A percentile compares a stretch with the other conserved stretches of the same genome.
These are phyloP conservation scores for Picus viridis DNA, from an alignment of 2,797 vertebrate genomes.

Conservation along the genomic window DNA sequence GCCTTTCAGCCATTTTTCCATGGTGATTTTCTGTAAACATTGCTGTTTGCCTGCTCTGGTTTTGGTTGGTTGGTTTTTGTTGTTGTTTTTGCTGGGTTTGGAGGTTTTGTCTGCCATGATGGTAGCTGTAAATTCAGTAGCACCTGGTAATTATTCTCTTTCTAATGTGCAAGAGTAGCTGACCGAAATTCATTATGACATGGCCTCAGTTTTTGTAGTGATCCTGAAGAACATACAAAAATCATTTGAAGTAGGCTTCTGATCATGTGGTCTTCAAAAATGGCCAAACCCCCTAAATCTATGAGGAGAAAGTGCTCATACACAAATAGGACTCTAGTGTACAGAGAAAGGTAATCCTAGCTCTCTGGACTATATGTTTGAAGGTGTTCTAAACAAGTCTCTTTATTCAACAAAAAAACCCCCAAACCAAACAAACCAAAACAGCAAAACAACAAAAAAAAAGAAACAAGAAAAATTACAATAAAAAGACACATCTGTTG, in stretches of 20 bases:
- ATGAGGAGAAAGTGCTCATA: neutral
- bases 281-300: neutral
- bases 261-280: neutral
- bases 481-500: neutral
- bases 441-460: neutral
- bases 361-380: neutral
- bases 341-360: neutral
- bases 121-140: neutral
- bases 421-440: neutral
- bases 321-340: neutral
- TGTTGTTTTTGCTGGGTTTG: neutral
- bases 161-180: neutral
- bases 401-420: neutral
- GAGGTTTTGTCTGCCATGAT: neutral
- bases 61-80: neutral
- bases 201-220: neutral
- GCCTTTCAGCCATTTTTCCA: neutral
- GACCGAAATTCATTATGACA: neutral
- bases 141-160: too few species aligned
- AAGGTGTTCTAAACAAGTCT: neutral
- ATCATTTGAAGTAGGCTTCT: neutral
- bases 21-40: neutral
- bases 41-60: neutral
- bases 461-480: neutral
- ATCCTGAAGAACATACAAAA: neutral